These are phyloP conservation scores for Dicyrtomina minuta DNA, from an alignment of 2,888 invertebrate species.

Conservation along the genomic window DNA sequence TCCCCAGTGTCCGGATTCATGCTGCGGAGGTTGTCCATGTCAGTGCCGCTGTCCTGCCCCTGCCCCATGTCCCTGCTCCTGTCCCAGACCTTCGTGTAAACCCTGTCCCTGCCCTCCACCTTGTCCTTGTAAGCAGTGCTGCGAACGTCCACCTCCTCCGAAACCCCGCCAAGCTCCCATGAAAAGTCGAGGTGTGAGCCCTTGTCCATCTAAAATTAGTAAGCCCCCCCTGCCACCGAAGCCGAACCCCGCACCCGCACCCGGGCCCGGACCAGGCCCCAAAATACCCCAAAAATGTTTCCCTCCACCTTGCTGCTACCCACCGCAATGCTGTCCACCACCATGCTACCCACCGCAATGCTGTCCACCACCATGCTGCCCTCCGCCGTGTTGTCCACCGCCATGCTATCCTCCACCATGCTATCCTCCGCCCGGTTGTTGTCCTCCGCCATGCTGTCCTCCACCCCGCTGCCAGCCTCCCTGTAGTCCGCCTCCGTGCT, in stretches of 20 bases:
- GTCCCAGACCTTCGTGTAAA: too few species aligned
- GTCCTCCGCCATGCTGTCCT: not conserved
- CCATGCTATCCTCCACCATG: not conserved
- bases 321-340: not conserved
- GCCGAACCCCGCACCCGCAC: not conserved
- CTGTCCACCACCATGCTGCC: not conserved
- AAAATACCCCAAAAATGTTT: not conserved
- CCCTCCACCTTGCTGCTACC: not conserved
- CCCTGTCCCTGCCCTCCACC: too few species aligned
- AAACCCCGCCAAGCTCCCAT: too few species aligned
- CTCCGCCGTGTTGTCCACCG: not conserved
- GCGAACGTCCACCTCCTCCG: too few species aligned
- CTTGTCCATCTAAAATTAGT: too few species aligned
- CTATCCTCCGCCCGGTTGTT: not conserved
- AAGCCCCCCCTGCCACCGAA: too few species aligned
- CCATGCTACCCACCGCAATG: not conserved
- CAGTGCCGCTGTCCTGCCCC: too few species aligned
- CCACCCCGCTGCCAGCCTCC: constrained; percentile 2
- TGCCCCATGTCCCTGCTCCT: too few species aligned
- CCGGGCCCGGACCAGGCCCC: not conserved
- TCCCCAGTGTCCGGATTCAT: too few species aligned
- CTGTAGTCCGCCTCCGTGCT: constrained; percentile 3
- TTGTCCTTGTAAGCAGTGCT: too few species aligned
- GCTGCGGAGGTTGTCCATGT: too few species aligned
- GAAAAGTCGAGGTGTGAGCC: too few species aligned